These are phyloP conservation scores for Synergus gifuensis DNA, from an alignment of 2,888 invertebrate genomes.

Conservation along the genomic window DNA sequence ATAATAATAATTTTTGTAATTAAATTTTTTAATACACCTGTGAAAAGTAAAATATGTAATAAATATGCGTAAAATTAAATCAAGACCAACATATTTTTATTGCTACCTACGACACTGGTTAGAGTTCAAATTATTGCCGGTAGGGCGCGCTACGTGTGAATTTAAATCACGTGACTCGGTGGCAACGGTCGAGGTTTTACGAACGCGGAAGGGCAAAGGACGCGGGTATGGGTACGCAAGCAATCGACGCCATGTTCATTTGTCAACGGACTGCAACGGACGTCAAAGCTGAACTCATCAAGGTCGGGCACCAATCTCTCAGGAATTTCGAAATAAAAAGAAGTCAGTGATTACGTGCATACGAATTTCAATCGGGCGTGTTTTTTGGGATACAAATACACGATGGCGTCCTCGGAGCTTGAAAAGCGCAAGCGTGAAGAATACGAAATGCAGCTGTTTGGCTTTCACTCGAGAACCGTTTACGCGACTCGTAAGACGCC, in stretches of 20 bases:
- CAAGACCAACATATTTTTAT: neutral
- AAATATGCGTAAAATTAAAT: neutral
- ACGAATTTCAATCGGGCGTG: constrained; percentile 17
- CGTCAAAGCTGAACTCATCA: neutral
- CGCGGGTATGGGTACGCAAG: constrained; percentile 30
- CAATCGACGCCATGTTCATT: constrained; percentile 69
- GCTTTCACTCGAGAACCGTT: constrained; percentile 68
- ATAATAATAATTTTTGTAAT: too few relatives aligned
- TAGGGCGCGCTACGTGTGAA: constrained; percentile 1
- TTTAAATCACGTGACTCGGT: neutral
- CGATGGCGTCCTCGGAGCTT: constrained; percentile 60
- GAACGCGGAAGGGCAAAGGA: constrained; percentile 32
- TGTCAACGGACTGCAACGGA: constrained; percentile 70
- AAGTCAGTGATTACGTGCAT: constrained; percentile 30
- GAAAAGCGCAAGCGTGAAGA: constrained; percentile 67
- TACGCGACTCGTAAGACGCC: constrained; percentile 66
- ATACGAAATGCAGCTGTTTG: constrained; percentile 73
- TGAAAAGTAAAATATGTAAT: neutral
- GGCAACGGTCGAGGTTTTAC: constrained; percentile 24
- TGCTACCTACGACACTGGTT: constrained; percentile 7
- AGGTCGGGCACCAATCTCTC: neutral
- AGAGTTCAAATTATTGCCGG: neutral
- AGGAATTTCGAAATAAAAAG: neutral
- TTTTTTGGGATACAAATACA: constrained; percentile 16
- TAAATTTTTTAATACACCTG: too few relatives aligned